Evolutionary conservation across 2,888 invertebrate genomes (phyloP).

Genomic region (Temnothorax rugatulus): DNA sequence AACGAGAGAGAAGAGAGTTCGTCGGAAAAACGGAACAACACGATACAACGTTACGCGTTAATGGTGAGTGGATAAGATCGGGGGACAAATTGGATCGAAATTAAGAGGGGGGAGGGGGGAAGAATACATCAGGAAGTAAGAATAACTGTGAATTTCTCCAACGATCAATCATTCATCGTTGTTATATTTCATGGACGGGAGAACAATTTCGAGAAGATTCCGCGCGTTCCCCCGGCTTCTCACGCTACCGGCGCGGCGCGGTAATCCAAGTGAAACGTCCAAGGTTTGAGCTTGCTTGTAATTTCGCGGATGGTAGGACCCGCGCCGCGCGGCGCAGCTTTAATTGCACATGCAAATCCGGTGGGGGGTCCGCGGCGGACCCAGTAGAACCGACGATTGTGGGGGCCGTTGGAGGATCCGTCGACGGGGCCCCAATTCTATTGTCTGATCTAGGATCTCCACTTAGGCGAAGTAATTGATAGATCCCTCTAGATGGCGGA

Average conservation of each 20-base stretch:
- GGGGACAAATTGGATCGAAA: not conserved
- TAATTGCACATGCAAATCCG: slow-evolving; percentile 71
- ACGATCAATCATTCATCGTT: slow-evolving; percentile 14
- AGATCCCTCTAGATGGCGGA: slow-evolving; percentile 80
- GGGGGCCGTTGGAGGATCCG: slow-evolving; percentile 63
- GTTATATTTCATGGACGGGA: slow-evolving; percentile 1
- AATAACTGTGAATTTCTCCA: not conserved
- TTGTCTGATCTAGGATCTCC: slow-evolving; percentile 83
- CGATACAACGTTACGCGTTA: not conserved
- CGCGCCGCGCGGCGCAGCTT: slow-evolving; percentile 32
- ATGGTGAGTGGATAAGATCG: not conserved
- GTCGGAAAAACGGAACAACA: not conserved
- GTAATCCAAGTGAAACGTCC: slow-evolving; percentile 29
- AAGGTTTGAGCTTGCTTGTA: slow-evolving; percentile 50
- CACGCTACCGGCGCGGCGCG: slow-evolving; percentile 32
- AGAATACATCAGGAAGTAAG: not conserved
- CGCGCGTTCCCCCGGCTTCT: slow-evolving; percentile 11
- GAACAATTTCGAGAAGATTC: not conserved
- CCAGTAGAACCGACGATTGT: slow-evolving; percentile 4
- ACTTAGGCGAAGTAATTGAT: slow-evolving; percentile 84
- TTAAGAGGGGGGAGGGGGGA: not conserved
- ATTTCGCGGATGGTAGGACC: slow-evolving; percentile 54
- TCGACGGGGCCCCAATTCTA: slow-evolving; percentile 80
- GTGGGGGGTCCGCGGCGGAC: not conserved
- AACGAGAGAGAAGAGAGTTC: not conserved